Base-by-base conservation (phyloP, 2,888 invertebrate species). In the Drosophila austrosaltans region DNA sequence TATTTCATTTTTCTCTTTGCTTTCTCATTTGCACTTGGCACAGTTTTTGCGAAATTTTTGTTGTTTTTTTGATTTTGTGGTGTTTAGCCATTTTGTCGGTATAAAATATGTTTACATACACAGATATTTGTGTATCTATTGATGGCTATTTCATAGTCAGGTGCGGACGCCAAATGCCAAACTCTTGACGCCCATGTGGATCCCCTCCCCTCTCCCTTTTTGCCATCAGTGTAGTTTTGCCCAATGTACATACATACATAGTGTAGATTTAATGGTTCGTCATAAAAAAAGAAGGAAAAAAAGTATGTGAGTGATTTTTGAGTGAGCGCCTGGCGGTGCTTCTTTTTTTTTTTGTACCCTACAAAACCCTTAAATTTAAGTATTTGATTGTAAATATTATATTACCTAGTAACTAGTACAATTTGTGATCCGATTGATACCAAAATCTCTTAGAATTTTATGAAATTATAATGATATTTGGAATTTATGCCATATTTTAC, bases 11-110 rank as follows among this genome's bases (percentile, higher is more conserved):
- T 32, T 7, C 32, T 66, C 28, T 60, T 81, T 65, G 64, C 72
- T 53, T 68, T 57, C 71, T 73, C 71, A 82, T 85, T 86, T 82
- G 76, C 81, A 86, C 86, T 82, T 82, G 82, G 83, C 83, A 82
- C 83, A 82, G 59, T 69, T 87, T 87, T 76, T 69, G 58, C 71
- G 62, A 75, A 69, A 66, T 72, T 63, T 60, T 61, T 54, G 60
- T 56, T 69, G 30, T 30, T 30, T 30, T 30, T 64, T 69, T 73
- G 44, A 69, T 57, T 67, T 59, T 69, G 30, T 81, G 72, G 44
- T 48, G 3, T 48, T 48, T 48, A 48, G 48, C 48, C 25, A 48
- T 48, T 25, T 48, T 48, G 48, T 48, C 48, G 48, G 22, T 25
- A 48, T 48, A 25, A 25, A 22, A 48, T 48, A 25, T 73, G 69